Conservation (phyloP, 2,797 vertebrate genomes). For the Gymnoscopelus microlampas region DNA sequence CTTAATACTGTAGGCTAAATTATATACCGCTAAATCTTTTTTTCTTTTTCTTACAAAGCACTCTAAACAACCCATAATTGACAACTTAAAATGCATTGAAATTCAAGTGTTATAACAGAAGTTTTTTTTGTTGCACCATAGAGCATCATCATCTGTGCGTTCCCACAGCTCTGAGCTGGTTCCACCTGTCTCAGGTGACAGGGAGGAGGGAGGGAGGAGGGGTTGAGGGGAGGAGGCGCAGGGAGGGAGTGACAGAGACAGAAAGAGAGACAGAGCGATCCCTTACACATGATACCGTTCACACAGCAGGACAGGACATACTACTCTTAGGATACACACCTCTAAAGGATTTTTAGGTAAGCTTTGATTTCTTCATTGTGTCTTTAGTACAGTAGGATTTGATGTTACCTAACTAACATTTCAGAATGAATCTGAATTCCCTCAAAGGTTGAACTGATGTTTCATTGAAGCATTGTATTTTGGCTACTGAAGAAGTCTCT, state of each 20-base stretch:
- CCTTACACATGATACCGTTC: too few species aligned
- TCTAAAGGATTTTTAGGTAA: slow-evolving; percentile 45
- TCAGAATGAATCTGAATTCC: too few species aligned
- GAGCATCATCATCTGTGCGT: slow-evolving; percentile 13
- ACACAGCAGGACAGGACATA: too few species aligned
- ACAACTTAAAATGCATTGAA: neutral
- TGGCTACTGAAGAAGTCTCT: too few species aligned
- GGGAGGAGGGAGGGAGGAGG: neutral
- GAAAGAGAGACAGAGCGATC: neutral
- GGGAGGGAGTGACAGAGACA: slow-evolving; percentile 8
- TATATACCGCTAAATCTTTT: neutral
- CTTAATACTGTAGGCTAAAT: too few species aligned
- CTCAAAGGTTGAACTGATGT: too few species aligned
- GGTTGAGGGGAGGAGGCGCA: slow-evolving; percentile 29
- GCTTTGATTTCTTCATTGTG: slow-evolving; percentile 42
- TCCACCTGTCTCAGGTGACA: slow-evolving; percentile 23
- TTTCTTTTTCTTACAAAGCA: neutral
- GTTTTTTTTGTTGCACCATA: neutral
- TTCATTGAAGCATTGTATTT: too few species aligned
- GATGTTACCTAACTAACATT: too few species aligned
- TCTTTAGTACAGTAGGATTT: neutral
- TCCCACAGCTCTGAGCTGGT: slow-evolving; percentile 45
- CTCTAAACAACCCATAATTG: too few species aligned
- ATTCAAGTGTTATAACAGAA: neutral
- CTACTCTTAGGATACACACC: slow-evolving; percentile 1